Conservation (phyloP, 2,113 vertebrate genomes). For the Cochlearius cochlearius region DNA sequence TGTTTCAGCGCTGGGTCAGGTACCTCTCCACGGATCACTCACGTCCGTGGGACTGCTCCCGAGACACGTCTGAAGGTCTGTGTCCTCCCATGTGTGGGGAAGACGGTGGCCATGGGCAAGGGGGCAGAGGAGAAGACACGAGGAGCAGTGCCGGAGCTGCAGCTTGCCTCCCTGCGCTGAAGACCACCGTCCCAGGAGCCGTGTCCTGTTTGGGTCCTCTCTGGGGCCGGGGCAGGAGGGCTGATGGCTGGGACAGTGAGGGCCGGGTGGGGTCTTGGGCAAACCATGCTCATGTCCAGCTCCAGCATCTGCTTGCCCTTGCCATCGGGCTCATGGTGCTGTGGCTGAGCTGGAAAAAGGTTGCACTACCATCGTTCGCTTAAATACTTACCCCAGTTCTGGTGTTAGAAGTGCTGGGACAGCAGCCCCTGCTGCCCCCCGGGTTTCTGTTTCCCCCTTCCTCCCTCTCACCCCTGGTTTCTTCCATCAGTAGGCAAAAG, state of each 20-base stretch:
- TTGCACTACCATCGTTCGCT: not conserved
- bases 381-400: slow-evolving; percentile 21
- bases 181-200: not conserved
- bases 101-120: no score
- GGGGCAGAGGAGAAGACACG: not conserved
- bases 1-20: accelerated
- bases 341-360: not conserved
- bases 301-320: not conserved
- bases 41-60: accelerated
- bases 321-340: not conserved
- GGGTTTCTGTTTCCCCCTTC: slow-evolving; percentile 7
- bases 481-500: no score
- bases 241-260: not conserved
- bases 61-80: not conserved
- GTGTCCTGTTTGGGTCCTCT: no score
- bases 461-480: no score
- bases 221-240: accelerated
- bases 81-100: not conserved
- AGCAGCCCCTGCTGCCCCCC: slow-evolving; percentile 54
- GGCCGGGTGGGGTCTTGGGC: not conserved
- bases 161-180: not conserved
- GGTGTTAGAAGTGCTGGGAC: slow-evolving; percentile 16
- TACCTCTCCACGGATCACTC: not conserved
- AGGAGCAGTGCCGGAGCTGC: accelerated
- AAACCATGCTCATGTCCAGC: not conserved